Conservation (phyloP, 2,113 vertebrate genomes). For the Bubalus kerabau region DNA sequence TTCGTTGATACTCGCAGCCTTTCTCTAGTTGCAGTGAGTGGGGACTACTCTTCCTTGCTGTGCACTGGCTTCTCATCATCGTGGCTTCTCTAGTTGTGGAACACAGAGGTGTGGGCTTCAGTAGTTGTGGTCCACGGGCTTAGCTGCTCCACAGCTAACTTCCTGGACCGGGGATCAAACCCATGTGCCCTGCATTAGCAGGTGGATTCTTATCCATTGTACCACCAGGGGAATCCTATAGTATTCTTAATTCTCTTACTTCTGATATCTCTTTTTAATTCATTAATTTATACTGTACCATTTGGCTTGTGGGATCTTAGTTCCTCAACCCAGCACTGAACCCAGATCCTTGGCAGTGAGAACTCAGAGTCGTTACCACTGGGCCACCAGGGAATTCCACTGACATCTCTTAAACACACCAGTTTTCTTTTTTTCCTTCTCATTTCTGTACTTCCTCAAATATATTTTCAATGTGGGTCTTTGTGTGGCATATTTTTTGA, state of each 20-base stretch:
- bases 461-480: neutral
- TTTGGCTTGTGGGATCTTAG: neutral
- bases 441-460: neutral
- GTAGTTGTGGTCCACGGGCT: neutral
- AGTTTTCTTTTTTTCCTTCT: neutral
- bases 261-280: neutral
- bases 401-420: neutral
- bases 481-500: neutral
- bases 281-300: neutral
- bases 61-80: neutral
- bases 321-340: neutral
- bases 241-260: neutral
- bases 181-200: neutral
- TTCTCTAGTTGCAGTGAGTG: neutral
- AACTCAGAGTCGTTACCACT: neutral
- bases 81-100: neutral
- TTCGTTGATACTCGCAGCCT: neutral
- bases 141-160: neutral
- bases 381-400: neutral
- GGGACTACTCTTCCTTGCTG: neutral
- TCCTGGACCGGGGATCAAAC: neutral
- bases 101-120: neutral
- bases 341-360: neutral
- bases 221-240: neutral
- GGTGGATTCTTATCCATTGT: neutral